phyloP scores from a whole-genome alignment of 2,888 invertebrate genomes.

The Esperia sulphurella region DNA sequence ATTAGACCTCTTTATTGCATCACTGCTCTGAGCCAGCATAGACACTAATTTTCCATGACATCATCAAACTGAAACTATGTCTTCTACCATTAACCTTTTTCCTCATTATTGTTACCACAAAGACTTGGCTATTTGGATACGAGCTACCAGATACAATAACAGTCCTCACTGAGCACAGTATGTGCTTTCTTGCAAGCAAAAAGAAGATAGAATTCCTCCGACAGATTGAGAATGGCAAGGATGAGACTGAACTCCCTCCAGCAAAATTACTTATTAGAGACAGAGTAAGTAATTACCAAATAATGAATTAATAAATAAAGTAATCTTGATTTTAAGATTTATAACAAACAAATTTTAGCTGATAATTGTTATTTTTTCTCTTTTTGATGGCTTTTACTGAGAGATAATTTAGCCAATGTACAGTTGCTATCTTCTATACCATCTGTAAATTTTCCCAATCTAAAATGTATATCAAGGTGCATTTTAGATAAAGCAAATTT shows the following conservation, averaged over 20 bases:
- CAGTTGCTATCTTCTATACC: too few relatives aligned
- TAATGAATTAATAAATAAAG: too few relatives aligned
- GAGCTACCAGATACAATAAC: constrained; percentile 97
- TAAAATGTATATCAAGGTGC: too few relatives aligned
- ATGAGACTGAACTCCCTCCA: constrained; percentile 88
- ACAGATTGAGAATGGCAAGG: constrained; percentile 91
- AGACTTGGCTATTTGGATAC: constrained; percentile 98
- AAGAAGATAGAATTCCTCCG: constrained; percentile 98
- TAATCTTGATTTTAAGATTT: too few relatives aligned
- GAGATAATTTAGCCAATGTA: too few relatives aligned
- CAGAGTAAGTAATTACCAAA: constrained; percentile 85
- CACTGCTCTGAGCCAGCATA: too few relatives aligned
- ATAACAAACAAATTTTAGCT: too few relatives aligned
- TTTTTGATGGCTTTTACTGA: too few relatives aligned
- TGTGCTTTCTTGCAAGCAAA: constrained; percentile 96
- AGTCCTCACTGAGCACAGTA: constrained; percentile 90
- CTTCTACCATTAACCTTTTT: constrained; percentile 1
- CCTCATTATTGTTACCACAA: constrained; percentile 15
- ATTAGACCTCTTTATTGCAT: too few relatives aligned
- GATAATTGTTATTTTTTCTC: too few relatives aligned
- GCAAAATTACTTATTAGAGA: constrained; percentile 93
- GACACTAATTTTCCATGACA: background rate
- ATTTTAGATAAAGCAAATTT: too few relatives aligned
- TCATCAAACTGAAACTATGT: background rate
- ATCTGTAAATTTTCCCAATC: too few relatives aligned